These are phyloP conservation scores for Heliconius hermathena DNA, from an alignment of 1,140 invertebrate species.

Conservation along the genomic window DNA sequence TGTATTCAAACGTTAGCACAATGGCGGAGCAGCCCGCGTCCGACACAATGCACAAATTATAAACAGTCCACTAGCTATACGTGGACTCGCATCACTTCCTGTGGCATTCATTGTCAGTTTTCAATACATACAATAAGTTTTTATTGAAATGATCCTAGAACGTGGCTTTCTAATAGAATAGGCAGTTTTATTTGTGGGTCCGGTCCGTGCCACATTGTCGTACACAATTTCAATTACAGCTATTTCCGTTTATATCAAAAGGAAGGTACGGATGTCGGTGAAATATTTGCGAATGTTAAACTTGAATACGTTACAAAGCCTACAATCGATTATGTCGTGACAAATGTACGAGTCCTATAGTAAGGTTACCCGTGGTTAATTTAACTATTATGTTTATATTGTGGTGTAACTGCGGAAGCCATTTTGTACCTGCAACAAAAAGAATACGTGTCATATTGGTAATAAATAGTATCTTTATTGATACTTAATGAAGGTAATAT, in stretches of 20 bases:
- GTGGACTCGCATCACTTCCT: conserved; percentile 74
- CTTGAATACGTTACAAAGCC: conserved; percentile 40
- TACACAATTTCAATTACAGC: conserved; percentile 69
- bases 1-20: conserved; percentile 56
- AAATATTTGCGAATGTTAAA: conserved; percentile 58
- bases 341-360: conserved; percentile 59
- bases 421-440: conserved; percentile 43
- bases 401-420: conserved; percentile 32
- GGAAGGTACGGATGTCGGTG: conserved; percentile 53
- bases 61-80: conserved; percentile 79
- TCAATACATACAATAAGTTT: conserved; percentile 79
- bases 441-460: conserved; percentile 16
- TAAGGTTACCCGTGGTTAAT: conserved; percentile 42
- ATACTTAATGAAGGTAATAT: background rate
- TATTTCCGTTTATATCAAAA: conserved; percentile 73
- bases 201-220: conserved; percentile 67
- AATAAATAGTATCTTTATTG: background rate
- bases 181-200: conserved; percentile 71
- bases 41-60: conserved; percentile 79
- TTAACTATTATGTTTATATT: conserved; percentile 35
- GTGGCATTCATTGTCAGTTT: conserved; percentile 72
- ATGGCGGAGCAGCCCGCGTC: conserved; percentile 59
- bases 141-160: conserved; percentile 78
- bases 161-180: conserved; percentile 57
- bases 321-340: conserved; percentile 49